Evolutionary conservation across 2,888 invertebrate genomes (phyloP).

Genomic region (Agrotis clavis): DNA sequence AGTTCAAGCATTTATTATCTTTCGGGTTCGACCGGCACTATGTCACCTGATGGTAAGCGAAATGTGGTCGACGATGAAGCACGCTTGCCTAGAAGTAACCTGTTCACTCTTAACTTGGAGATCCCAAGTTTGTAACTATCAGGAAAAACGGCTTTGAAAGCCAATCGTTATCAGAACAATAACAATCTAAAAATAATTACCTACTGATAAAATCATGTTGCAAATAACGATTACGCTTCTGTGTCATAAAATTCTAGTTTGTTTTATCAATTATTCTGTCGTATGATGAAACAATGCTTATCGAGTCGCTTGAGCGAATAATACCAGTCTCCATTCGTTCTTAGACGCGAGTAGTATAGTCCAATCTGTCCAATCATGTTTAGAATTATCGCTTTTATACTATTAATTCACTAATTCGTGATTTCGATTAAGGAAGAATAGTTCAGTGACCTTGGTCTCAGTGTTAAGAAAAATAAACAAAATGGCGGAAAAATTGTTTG

Average conservation of each 20-base stretch:
- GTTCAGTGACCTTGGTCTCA: conserved; percentile 25
- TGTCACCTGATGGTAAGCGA: no score
- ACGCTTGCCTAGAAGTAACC: no score
- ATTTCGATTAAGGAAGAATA: not conserved
- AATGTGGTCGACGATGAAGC: no score
- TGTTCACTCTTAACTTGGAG: no score
- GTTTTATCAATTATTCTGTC: conserved; percentile 51
- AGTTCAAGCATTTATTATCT: no score
- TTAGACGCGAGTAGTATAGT: conserved; percentile 29
- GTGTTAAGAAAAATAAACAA: conserved; percentile 9
- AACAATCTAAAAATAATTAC: conserved; percentile 7
- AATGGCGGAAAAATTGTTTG: conserved; percentile 43
- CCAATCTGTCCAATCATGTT: conserved; percentile 11
- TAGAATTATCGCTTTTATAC: not conserved
- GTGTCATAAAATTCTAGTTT: conserved; percentile 45
- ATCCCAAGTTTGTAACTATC: no score
- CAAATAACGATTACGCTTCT: conserved; percentile 33
- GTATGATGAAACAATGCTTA: conserved; percentile 60
- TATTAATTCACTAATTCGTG: conserved; percentile 3
- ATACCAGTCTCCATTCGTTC: conserved; percentile 41
- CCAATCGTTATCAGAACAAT: not conserved
- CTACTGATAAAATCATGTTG: not conserved
- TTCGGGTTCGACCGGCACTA: no score
- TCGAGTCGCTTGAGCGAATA: conserved; percentile 37
- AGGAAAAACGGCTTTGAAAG: no score